phyloP scores from a whole-genome alignment of 2,797 vertebrate species.

The Sebastes taczanowskii region DNA sequence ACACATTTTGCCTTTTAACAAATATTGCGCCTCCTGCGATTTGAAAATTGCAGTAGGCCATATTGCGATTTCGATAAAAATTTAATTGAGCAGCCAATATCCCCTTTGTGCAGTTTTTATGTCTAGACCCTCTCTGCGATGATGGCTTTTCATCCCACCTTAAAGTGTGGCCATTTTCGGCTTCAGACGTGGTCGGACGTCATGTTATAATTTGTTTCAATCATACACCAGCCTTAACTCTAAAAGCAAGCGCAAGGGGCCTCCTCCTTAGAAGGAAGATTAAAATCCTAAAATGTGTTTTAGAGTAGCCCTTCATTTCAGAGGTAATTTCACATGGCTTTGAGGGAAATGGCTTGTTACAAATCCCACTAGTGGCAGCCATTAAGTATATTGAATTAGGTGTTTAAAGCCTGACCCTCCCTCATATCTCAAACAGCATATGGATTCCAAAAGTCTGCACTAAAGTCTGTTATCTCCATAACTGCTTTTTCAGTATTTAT shows the following conservation, averaged over 20 bases:
- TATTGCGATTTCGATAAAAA: background rate
- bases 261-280: background rate
- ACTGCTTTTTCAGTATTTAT: background rate
- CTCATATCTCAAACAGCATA: background rate
- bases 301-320: background rate
- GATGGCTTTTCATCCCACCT: background rate
- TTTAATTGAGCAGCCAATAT: background rate
- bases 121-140: background rate
- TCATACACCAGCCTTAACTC: background rate
- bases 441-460: background rate
- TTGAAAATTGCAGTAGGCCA: background rate
- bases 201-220: background rate
- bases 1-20: too few relatives aligned
- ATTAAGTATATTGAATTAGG: background rate
- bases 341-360: background rate
- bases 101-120: background rate
- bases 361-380: background rate
- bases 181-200: background rate
- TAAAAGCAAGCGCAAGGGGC: background rate
- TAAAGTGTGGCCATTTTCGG: background rate
- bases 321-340: background rate
- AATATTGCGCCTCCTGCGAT: too few relatives aligned
- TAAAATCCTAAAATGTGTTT: background rate
- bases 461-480: background rate
- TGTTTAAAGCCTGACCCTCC: background rate